Conservation (phyloP, 2,113 vertebrate genomes). For the Tautogolabrus adspersus region DNA sequence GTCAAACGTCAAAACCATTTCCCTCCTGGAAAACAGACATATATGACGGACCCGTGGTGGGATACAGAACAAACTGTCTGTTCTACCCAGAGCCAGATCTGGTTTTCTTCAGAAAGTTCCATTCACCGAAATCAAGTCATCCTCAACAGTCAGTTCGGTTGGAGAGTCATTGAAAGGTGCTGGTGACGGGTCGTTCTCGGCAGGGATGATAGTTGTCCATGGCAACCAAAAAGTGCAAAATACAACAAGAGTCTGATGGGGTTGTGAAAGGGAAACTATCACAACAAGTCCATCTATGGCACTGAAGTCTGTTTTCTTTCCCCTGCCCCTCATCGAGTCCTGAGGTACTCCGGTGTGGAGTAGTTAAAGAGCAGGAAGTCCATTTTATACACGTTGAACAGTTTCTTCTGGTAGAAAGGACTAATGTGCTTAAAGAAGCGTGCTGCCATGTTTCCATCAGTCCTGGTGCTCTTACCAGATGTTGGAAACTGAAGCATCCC, state of each 20-base stretch:
- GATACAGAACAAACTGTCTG: slow-evolving; percentile 7
- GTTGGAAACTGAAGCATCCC: slow-evolving; percentile 84
- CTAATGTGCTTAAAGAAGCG: slow-evolving; percentile 91
- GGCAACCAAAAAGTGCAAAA: slow-evolving; percentile 59
- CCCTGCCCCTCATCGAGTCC: slow-evolving; percentile 67
- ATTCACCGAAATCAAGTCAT: slow-evolving; percentile 1
- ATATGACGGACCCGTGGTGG: not conserved
- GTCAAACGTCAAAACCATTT: not conserved
- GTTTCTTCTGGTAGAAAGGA: slow-evolving; percentile 92
- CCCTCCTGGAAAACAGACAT: not conserved
- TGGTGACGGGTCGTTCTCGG: not conserved
- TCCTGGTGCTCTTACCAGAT: slow-evolving; percentile 83
- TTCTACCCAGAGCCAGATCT: not conserved
- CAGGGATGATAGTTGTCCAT: not conserved
- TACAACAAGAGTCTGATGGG: not conserved
- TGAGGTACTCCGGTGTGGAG: slow-evolving; percentile 90
- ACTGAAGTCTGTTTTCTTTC: not conserved
- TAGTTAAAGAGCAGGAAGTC: slow-evolving; percentile 98
- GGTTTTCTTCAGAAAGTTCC: slow-evolving; percentile 14
- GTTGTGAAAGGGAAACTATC: not conserved
- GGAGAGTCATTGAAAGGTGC: slow-evolving; percentile 5
- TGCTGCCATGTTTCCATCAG: slow-evolving; percentile 84
- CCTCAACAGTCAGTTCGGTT: not conserved
- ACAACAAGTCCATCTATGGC: not conserved
- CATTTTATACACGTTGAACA: slow-evolving; percentile 95